phyloP scores from a whole-genome alignment of 2,113 vertebrate species.

The Chaetops frenatus region DNA sequence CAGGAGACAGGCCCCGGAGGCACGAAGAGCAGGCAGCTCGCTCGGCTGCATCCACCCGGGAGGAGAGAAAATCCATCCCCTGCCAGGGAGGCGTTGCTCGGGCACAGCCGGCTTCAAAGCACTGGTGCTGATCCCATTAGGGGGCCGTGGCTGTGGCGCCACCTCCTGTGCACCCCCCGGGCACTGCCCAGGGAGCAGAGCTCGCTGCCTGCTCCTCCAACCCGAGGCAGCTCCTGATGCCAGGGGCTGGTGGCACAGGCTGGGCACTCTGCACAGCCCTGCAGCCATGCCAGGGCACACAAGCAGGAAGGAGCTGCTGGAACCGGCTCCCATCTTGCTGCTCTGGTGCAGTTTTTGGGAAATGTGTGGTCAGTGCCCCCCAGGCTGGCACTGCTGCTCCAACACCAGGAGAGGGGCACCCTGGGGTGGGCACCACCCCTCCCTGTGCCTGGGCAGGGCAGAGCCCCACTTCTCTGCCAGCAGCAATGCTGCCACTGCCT shows the following conservation, averaged over 20 bases:
- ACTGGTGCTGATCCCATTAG: background rate
- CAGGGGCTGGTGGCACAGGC: background rate
- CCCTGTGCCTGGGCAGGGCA: background rate
- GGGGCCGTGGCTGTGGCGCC: background rate
- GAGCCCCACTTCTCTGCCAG: background rate
- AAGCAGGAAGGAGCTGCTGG: rapidly evolving
- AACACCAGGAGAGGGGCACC: background rate
- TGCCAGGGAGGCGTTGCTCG: background rate
- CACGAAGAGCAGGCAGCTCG: background rate
- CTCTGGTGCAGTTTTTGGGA: background rate
- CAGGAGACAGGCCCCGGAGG: background rate
- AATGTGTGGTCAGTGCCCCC: background rate
- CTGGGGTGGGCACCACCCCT: background rate
- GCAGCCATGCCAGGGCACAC: background rate
- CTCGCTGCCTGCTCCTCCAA: background rate
- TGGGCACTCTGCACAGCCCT: background rate
- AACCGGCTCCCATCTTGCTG: background rate
- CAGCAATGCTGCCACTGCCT: background rate
- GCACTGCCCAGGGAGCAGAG: background rate
- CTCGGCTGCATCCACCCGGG: background rate
- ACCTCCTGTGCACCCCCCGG: background rate
- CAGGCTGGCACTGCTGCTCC: background rate
- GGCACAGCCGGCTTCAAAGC: background rate
- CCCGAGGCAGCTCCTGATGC: rapidly evolving
- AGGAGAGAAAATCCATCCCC: background rate